Percentiles rank a stretch among this genome's conserved stretches.
Conservation (phyloP, 1,140 invertebrate genomes). For the Solen grandis region DNA sequence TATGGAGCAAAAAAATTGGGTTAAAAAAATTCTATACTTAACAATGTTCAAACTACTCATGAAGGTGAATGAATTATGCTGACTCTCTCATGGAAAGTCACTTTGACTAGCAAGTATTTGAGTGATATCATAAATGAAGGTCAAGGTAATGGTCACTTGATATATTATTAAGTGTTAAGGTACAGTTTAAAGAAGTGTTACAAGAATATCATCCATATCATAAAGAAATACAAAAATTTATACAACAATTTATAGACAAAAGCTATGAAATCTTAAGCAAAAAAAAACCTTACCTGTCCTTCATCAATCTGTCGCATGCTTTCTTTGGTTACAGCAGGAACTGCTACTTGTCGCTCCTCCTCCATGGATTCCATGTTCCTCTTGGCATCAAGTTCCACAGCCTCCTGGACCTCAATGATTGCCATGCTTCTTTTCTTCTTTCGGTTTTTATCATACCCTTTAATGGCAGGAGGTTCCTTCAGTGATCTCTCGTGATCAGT, state of each 20-base stretch:
- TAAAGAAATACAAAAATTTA: too few relatives aligned
- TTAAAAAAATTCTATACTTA: neutral
- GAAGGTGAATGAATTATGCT: too few relatives aligned
- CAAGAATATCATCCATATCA: too few relatives aligned
- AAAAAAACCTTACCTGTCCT: slow-evolving; percentile 70
- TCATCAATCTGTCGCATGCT: slow-evolving; percentile 67
- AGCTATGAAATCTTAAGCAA: too few relatives aligned
- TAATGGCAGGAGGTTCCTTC: slow-evolving; percentile 9
- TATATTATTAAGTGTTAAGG: too few relatives aligned
- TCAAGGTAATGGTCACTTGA: too few relatives aligned
- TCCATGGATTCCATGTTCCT: slow-evolving; percentile 53
- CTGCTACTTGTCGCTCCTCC: slow-evolving; percentile 64
- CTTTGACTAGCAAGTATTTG: too few relatives aligned
- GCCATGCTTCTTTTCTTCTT: slow-evolving; percentile 53
- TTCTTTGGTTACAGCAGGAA: slow-evolving; percentile 59
- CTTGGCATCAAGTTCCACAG: slow-evolving; percentile 62
- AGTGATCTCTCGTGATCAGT: neutral
- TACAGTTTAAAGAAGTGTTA: too few relatives aligned
- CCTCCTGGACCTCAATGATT: slow-evolving; percentile 70
- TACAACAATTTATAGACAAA: too few relatives aligned
- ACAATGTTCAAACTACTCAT: neutral
- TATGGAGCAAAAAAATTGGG: slow-evolving; percentile 12
- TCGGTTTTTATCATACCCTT: slow-evolving; percentile 8
- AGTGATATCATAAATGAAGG: too few relatives aligned
- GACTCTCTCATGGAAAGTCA: too few relatives aligned